Base-by-base conservation (phyloP, 1,140 invertebrate species). In the Papilio machaon region DNA sequence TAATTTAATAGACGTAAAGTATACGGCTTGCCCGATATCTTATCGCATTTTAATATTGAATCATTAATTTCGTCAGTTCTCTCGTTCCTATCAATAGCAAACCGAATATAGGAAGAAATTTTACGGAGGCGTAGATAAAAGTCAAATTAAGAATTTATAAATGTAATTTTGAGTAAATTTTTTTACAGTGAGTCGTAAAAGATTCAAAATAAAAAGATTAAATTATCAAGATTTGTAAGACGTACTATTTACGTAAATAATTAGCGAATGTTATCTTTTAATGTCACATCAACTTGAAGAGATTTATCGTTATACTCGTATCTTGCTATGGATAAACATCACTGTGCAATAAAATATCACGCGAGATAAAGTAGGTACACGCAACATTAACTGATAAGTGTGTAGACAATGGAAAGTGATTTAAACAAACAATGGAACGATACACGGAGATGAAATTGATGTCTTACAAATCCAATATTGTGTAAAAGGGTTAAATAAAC, bases 301-400 rank as follows among this genome's bases (percentile, higher is more conserved):
- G 64, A 70, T 70, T 70, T 49, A 49, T 76, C 23, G 43, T 75
- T 7, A 58, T 52, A 17, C 54, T 0, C 73, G 19, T 76, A 76
- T 76, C 74, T 76, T 23, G 47, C 19, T 19, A 9, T 10, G 43
- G 74, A 76, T 30, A 52, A 52, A 76, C 23, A 76, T 76, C 46
- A 19, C 1, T 13, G 64, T 35, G 13, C 30, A 35, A 76, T 76
- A 52, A 49, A 76, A 49, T 52, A 76, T 49, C 19, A 76, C 23
- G 30, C 23, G 19, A 49, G 74, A 76, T 52, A 52, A 76, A 76
- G 73, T n/a, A n/a, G n/a, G n/a, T 52, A 76, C 19, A 49, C 47
- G 74, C 19, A 52, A 76, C 23, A 11, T 76, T 76, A 76, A 76
- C 74, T 47, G 74, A 76, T 76, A 49, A 76, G n/a, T 54, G 5